A percentile compares a stretch with the other conserved stretches of the same genome.
phyloP scores from a whole-genome alignment of 2,113 vertebrate genomes.

The Mugil cephalus region DNA sequence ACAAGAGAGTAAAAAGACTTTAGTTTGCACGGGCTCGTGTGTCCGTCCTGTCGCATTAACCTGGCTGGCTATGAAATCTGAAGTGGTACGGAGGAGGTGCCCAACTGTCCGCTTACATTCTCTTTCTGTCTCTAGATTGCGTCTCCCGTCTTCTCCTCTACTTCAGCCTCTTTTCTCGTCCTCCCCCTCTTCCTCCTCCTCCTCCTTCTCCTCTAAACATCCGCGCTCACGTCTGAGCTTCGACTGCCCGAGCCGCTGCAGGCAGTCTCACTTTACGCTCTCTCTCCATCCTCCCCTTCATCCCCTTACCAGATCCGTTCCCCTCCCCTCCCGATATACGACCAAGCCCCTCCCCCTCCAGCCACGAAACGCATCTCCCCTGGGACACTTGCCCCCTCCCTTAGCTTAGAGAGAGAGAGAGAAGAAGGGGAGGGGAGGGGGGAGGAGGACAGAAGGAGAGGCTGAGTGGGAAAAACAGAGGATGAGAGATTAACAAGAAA shows the following conservation, averaged over 20 bases:
- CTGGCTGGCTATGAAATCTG: constrained; percentile 30
- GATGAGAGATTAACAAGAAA: constrained; percentile 47
- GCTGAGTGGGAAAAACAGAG: constrained; percentile 22
- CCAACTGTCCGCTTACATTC: constrained; percentile 64
- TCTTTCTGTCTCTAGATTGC: constrained; percentile 53
- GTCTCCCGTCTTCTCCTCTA: constrained; percentile 50
- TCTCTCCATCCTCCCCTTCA: constrained; percentile 58
- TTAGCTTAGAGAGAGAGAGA: constrained; percentile 48
- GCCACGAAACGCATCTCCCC: constrained; percentile 71
- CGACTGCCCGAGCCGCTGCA: constrained; percentile 74
- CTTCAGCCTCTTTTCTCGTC: constrained; percentile 54
- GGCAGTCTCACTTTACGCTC: constrained; percentile 75
- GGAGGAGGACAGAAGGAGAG: constrained; percentile 21
- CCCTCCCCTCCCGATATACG: constrained; percentile 50
- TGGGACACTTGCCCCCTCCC: constrained; percentile 67
- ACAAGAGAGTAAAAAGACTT: constrained; percentile 9
- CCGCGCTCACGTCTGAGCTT: constrained; percentile 69
- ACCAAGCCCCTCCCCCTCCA: constrained; percentile 66
- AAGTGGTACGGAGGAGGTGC: constrained; percentile 39
- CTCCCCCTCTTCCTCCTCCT: too few species aligned
- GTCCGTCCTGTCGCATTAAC: constrained; percentile 41
- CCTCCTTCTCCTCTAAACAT: constrained; percentile 56
- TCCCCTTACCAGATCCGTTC: constrained; percentile 45
- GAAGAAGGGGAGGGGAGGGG: constrained; percentile 12
- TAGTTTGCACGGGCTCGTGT: constrained; percentile 24